Base-by-base conservation (phyloP, 2,888 invertebrate genomes). In the Bombyx huttoni region DNA sequence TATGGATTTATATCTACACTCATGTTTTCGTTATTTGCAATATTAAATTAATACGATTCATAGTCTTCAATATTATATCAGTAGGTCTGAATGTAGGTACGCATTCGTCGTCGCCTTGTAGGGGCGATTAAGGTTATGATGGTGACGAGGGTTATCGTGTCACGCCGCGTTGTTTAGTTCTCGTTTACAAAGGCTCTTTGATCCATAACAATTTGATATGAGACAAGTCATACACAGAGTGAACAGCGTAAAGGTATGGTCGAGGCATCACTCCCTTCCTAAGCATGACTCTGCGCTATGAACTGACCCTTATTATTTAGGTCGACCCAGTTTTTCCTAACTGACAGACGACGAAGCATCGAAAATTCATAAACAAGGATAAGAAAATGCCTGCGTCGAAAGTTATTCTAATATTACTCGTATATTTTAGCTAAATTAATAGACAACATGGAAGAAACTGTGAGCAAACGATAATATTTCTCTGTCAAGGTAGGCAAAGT, bases 281-380 rank as follows among this genome's bases (percentile, higher is more conserved):
- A 50, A 56, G 52, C 60, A 58, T 67, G 66, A 65, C 61, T 66
- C 63, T 58, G 59, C 64, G 59, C 56, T 61, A 62, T 59, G 54
- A 60, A 61, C 60, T 66, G 67, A 63, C 69, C 69, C 61, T 58
- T 57, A 62, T 61, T 54, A 65, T 64, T 58, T 55, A 65, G 65
- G 62, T 57, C 62, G 60, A 55, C 64, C 69, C 57, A 67, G 57
- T 70, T 71, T 67, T 56, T 54, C 13, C 35, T 49, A 53, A 33
- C 53, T 45, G 49, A 40, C 47, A 53, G 34, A 35, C 12, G 35
- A 35, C 34, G 35, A 34, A 47, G 35, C 13, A 51, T 51, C 49
- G 34, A 51, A 53, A 47, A 24, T 48, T 50, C 47, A 34, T 46
- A 46, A 50, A 53, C 40, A 40, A 3, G 40, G 7, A 40, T 40